Percentiles rank a stretch among this genome's conserved stretches.
Conservation (phyloP, 2,888 invertebrate genomes). For the Harmothoe impar region DNA sequence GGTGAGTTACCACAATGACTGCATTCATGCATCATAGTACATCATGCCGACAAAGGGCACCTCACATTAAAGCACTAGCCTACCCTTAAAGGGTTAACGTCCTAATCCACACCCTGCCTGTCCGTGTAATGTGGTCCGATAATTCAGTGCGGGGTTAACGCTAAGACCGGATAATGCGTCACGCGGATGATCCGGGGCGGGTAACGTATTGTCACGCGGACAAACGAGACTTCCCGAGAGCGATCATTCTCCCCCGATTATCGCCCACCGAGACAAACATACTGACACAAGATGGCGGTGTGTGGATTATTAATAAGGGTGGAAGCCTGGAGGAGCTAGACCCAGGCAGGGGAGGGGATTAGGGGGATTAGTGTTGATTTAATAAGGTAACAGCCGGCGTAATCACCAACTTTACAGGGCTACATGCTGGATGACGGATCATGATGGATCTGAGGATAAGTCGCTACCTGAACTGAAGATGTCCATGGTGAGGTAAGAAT, state of each 20-base stretch:
- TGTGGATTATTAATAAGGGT: background rate
- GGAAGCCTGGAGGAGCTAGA: background rate
- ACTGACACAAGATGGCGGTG: background rate
- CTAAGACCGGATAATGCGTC: conserved; percentile 59
- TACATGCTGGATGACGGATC: background rate
- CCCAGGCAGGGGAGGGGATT: background rate
- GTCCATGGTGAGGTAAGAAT: no score
- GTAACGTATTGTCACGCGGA: conserved; percentile 58
- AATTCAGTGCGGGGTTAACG: conserved; percentile 52
- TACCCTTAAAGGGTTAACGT: background rate
- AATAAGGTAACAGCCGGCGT: background rate
- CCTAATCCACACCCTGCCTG: conserved; percentile 8
- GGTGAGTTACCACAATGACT: no score
- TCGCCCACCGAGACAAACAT: conserved; percentile 24
- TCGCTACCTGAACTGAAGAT: background rate
- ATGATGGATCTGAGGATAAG: background rate
- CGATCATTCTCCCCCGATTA: conserved; percentile 27
- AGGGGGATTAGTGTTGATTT: conserved; percentile 44
- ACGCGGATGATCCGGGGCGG: conserved; percentile 38
- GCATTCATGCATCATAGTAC: no score
- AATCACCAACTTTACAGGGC: background rate
- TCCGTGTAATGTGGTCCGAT: conserved; percentile 1
- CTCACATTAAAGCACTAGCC: background rate
- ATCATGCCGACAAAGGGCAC: no score
- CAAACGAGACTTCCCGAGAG: conserved; percentile 24